These are phyloP conservation scores for Apostichopus japonicus DNA, from an alignment of 35 echinoderm and acorn worm genomes.

Conservation along the genomic window DNA sequence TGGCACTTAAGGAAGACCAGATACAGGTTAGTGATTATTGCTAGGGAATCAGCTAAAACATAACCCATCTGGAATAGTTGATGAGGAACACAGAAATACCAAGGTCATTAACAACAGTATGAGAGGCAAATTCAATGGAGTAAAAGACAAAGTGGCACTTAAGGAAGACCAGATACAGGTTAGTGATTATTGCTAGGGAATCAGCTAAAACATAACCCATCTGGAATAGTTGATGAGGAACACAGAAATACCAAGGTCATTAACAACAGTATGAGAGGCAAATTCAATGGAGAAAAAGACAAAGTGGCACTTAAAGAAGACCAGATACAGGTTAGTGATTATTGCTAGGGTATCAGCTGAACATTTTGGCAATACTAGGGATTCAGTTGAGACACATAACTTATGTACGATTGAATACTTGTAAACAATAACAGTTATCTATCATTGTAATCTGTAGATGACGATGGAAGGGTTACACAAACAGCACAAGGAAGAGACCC, in stretches of 20 bases:
- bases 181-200: background rate
- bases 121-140: conserved; percentile 74
- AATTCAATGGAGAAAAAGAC: conserved; percentile 78
- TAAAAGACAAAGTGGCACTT: conserved; percentile 73
- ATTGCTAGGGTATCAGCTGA: background rate
- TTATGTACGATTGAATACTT: too few species aligned
- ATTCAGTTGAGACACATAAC: background rate
- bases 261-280: conserved; percentile 73
- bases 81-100: conserved; percentile 82
- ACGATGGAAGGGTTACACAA: conserved; percentile 76
- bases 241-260: conserved; percentile 83
- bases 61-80: background rate
- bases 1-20: conserved; percentile 74
- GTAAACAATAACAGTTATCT: too few species aligned
- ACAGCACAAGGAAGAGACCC: conserved; percentile 90
- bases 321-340: conserved; percentile 55
- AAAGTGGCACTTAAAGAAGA: conserved; percentile 84
- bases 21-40: conserved; percentile 62
- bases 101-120: conserved; percentile 83
- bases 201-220: too few species aligned
- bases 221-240: conserved; percentile 55
- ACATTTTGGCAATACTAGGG: background rate
- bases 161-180: conserved; percentile 92
- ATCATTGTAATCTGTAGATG: conserved; percentile 31
- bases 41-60: too few species aligned